phyloP scores from a whole-genome alignment of 2,113 vertebrate species.

The Gobio gobio region DNA sequence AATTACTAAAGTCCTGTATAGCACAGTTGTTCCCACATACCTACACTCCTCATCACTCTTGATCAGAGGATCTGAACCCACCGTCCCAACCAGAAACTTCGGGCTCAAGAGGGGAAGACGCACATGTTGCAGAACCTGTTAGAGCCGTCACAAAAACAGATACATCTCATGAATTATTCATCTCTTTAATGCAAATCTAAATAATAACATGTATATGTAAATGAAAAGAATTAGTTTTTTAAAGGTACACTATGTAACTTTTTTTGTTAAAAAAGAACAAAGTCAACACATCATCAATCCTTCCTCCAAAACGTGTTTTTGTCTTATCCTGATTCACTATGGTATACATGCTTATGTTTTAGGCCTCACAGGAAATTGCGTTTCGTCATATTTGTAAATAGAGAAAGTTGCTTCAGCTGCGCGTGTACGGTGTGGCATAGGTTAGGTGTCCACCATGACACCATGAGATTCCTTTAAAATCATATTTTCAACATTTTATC shows the following conservation, averaged over 20 bases:
- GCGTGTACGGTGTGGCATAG: no score
- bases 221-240: neutral
- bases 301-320: no score
- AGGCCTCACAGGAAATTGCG: no score
- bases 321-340: no score
- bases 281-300: no score
- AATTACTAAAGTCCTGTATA: no score
- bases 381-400: no score
- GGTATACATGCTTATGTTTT: no score
- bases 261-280: neutral
- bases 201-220: neutral
- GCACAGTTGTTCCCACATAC: slow-evolving; percentile 66
- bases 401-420: no score
- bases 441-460: no score
- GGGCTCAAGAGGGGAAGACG: slow-evolving; percentile 94
- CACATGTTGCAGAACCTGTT: slow-evolving; percentile 93
- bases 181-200: neutral
- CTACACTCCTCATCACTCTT: slow-evolving; percentile 98
- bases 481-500: no score
- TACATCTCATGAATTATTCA: neutral
- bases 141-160: slow-evolving; percentile 7
- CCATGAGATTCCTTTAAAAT: no score
- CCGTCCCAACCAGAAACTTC: slow-evolving; percentile 97
- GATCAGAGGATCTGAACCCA: slow-evolving; percentile 97
- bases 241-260: neutral